phyloP scores from a whole-genome alignment of 2,113 vertebrate species.

The Cercocebus atys region DNA sequence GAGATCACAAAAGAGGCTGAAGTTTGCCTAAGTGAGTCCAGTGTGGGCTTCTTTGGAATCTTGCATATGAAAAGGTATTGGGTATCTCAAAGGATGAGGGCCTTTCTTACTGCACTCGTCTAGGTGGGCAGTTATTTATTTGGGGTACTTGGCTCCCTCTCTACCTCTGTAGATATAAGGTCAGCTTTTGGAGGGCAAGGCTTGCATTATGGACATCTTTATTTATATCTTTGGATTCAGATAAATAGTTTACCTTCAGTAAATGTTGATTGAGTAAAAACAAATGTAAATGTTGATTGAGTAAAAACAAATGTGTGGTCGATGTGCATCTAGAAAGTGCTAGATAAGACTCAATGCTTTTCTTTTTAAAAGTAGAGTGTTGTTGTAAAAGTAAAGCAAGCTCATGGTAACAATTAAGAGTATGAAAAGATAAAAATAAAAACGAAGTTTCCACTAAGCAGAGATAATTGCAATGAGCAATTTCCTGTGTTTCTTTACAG shows the following conservation, averaged over 20 bases:
- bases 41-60: background rate
- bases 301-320: background rate
- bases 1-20: conserved; percentile 33
- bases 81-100: background rate
- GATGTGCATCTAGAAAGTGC: background rate
- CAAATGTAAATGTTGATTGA: background rate
- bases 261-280: background rate
- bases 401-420: background rate
- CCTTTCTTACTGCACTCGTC: background rate
- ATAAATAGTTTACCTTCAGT: background rate
- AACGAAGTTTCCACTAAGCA: background rate
- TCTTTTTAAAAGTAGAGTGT: conserved; percentile 29
- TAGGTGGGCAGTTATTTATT: background rate
- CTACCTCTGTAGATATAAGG: background rate
- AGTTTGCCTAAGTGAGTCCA: background rate
- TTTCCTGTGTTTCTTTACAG: background rate
- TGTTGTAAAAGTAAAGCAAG: conserved; percentile 45
- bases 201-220: background rate
- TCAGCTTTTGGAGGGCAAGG: background rate
- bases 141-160: background rate
- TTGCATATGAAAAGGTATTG: background rate
- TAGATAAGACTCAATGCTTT: background rate
- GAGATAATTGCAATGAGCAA: background rate
- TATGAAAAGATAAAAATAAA: background rate
- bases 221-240: background rate